Evolutionary conservation across 2,797 vertebrate species (phyloP), one percentile per base, ranked within the genome.

Genomic region (Adrianichthys oophorus): DNA sequence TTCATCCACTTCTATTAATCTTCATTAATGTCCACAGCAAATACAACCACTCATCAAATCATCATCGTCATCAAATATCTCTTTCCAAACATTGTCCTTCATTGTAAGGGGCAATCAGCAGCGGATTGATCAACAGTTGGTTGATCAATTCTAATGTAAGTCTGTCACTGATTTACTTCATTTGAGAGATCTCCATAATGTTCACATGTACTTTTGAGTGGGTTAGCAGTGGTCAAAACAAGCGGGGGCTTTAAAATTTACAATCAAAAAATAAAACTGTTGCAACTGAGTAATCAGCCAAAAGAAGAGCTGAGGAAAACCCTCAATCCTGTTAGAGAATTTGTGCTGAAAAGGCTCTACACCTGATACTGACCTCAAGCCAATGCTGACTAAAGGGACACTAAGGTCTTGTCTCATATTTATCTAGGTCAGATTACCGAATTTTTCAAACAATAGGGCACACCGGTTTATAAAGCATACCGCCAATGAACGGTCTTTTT

Each of bases 11-110:
- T 62, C 58, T 56, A 67, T 48, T 64, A 56, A 56, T 51, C 64
- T 66, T 63, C 69, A 57, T 56, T 54, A 46, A 77, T 63, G 55
- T 70, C 57, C 65, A 53, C 63, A 50, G 8, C n/a, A 5, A 48
- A 65, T 60, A 81, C 76, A n/a, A n/a, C n/a, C n/a, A n/a, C n/a
- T n/a, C n/a, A n/a, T n/a, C n/a, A n/a, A n/a, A n/a, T n/a, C n/a
- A n/a, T n/a, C n/a, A n/a, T n/a, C n/a, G 82, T 89, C 86, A 84
- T 88, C 68, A 71, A 78, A 66, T 68, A 83, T 79, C 73, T 80
- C 63, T 69, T 83, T 69, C 56, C 60, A 72, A 69, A 63, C 61
- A 68, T 56, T 45, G 70, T 58, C 57, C 61, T 67, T 72, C 29
- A 73, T 84, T 84, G 79, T 85, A 60, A 66, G 73, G 76, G 68